Conservation (phyloP, 1,140 invertebrate species). For the Luehdorfia chinensis region DNA sequence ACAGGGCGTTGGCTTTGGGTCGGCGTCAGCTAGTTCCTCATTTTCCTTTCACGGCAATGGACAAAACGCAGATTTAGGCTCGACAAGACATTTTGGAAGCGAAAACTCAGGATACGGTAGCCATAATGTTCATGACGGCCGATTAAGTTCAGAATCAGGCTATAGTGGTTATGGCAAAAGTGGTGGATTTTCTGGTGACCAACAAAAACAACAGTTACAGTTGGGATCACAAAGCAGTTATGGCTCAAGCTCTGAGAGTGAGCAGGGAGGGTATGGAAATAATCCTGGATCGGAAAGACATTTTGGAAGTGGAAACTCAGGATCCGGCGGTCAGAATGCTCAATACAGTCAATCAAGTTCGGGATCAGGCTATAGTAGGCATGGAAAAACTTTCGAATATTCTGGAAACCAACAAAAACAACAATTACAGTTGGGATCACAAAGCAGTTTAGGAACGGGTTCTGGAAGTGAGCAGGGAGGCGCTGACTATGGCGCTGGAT, state of each 20-base stretch:
- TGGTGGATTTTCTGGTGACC: neutral
- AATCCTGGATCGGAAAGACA: slow-evolving; percentile 8
- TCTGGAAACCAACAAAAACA: too few relatives aligned
- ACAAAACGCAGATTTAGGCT: neutral
- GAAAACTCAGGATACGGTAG: slow-evolving; percentile 10
- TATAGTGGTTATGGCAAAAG: neutral
- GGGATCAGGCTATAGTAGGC: neutral
- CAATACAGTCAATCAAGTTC: slow-evolving; percentile 4
- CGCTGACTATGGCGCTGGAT: neutral
- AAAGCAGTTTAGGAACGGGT: neutral
- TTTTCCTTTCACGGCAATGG: too few relatives aligned
- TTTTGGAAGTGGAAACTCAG: slow-evolving; percentile 14
- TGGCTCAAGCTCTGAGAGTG: neutral
- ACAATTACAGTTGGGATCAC: slow-evolving; percentile 2
- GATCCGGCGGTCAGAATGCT: slow-evolving; percentile 10
- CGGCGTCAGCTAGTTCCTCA: too few relatives aligned
- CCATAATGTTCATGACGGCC: slow-evolving; percentile 2
- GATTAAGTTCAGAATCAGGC: neutral
- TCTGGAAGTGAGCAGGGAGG: neutral
- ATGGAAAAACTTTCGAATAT: neutral
- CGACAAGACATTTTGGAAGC: slow-evolving; percentile 9
- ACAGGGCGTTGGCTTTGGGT: too few relatives aligned
- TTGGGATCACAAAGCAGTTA: neutral
- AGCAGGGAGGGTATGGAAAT: neutral
- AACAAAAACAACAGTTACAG: slow-evolving; percentile 4